Conservation (phyloP, 30 jellyfish, hydroid and myxozoan genomes). For the Turritopsis dohrnii region DNA sequence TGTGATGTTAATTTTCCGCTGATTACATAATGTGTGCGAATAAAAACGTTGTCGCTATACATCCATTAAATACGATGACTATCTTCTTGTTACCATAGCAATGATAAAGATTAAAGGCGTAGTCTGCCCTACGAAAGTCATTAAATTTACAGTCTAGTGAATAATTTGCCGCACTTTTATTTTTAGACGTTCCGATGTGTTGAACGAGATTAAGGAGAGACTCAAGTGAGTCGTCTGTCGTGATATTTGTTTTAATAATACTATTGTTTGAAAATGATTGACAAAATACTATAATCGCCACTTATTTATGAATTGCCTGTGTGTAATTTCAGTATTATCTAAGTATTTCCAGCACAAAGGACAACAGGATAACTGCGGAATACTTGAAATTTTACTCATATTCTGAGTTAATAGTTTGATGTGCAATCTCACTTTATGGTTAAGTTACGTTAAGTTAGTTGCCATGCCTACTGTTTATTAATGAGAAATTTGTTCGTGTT, state of each 20-base stretch:
- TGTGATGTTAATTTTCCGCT: background rate
- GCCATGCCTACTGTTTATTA: background rate
- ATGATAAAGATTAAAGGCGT: constrained; percentile 6
- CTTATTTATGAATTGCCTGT: background rate
- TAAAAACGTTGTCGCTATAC: background rate
- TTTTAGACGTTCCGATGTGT: constrained; percentile 70
- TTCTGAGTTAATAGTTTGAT: background rate
- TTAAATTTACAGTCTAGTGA: background rate
- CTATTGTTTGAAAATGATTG: background rate
- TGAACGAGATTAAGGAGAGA: constrained; percentile 52
- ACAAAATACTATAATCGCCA: background rate
- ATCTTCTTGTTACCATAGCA: background rate
- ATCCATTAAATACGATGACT: background rate
- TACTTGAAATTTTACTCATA: background rate
- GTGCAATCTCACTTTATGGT: background rate
- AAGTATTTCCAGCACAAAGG: background rate
- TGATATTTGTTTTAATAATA: background rate
- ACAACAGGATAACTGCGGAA: background rate
- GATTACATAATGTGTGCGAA: background rate
- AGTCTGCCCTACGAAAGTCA: constrained; percentile 1
- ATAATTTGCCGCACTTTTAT: constrained; percentile 12
- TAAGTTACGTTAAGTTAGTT: background rate
- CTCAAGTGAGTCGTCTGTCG: constrained; percentile 41
- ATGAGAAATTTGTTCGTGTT: background rate
- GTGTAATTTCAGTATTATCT: background rate